Evolutionary conservation across 2,113 vertebrate genomes (phyloP), one percentile per base, ranked within the genome.

Genomic region (Anser cygnoides): DNA sequence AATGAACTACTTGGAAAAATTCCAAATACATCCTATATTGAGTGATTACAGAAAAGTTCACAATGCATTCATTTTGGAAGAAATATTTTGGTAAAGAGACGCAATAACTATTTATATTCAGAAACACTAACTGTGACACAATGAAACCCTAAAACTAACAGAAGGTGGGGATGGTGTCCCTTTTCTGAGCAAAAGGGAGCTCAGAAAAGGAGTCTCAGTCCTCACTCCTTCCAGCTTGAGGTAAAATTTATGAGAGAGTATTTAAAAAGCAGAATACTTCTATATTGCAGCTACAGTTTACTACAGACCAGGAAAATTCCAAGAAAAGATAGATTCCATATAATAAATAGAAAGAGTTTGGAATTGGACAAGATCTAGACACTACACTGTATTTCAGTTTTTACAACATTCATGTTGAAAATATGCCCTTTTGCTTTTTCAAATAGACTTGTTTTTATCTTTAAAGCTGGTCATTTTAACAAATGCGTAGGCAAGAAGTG

Each of bases 11-110:
- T 21, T 4, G 15, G 35, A 43, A 90, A 82, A 57, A 29, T 50
- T 39, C 37, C 54, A 73, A 87, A 57, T 29, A 77, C 0, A 0
- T 11, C 18, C 12, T 41, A 55, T 33, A 29, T 18, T 29, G 7
- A 80, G 46, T 4, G 2, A 58, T 31, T 28, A 66, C 2, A 41
- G 29, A 61, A 61, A 61, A 61, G 37, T 93, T 77, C 49, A 66
- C 11, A 18, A 59, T 55, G 68, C 12, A 57, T 31, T 63, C 68
- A 25, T 59, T 79, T 79, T 18, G 19, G 5, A 2, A 75, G 29
- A 74, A 86, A 37, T 83, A 59, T 21, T 92, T 80, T 84, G 6
- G 8, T 41, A 6, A 37, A 39, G 31, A 77, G 20, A 72, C 61
- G 29, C 4, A 37, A 26, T 46, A 29, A 23, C 26, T 37, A 25